Base-by-base conservation (phyloP, 2,888 invertebrate genomes). In the Cremastinae sp. region DNA sequence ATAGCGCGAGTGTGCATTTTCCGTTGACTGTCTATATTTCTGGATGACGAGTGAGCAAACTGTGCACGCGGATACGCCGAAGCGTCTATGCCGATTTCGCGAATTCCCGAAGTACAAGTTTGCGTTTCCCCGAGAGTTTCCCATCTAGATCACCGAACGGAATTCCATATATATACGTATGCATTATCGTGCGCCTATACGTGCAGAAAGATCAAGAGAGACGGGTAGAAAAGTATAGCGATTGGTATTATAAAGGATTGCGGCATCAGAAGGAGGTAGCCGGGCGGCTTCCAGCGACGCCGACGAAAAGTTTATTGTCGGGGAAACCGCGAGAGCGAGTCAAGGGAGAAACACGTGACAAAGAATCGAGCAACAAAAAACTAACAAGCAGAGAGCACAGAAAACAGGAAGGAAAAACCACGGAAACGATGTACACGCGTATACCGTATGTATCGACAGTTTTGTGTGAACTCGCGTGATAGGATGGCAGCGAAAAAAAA, bases 271-370 rank as follows among this genome's bases (percentile, higher is more conserved):
- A 35, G 49, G 55, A 59, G 55, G 37, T 47, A 53, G 41, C 41
- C 28, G n/a, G 59, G 37, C 43, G 56, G 37, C 43, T 68, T 37
- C 51, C 43, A 65, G 53, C 59, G 72, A 72, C 65, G 72, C 72
- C 65, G 28, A 51, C 55, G 73, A 73, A 73, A 72, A 73, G 66
- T 73, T 73, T 73, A 73, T 73, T 73, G 58, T 73, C 73, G 55
- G n/a, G n/a, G n/a, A 59, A 51, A 47, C 39, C 53, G 55, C 61
- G 58, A 73, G 45, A 73, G 45, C 73, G 35, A 49, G 53, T 51
- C 20, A 51, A 39, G 41, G 39, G 58, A 43, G 64, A 59, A 59
- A 55, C 43, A 41, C 61, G 12, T 28, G 58, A 47, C 59, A 47
- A 18, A 18, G 5, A 55, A 55, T n/a, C 35, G 10, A 10, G 37